Evolutionary conservation across 1,140 invertebrate species (phyloP).

Genomic region (Sycophaga agraensis): DNA sequence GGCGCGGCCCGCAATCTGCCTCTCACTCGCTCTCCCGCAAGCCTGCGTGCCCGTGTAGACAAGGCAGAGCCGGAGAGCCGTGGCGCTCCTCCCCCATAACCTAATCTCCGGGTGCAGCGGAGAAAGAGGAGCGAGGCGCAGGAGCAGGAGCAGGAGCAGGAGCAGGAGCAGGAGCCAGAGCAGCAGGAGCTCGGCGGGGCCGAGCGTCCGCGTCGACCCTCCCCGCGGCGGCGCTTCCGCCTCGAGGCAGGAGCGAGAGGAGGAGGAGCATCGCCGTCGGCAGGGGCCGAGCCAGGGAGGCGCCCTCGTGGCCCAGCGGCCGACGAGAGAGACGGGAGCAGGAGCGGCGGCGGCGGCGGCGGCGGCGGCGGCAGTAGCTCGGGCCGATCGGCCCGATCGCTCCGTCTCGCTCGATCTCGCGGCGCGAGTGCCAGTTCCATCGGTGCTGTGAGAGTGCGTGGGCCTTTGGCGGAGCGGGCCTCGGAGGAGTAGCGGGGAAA

Average conservation of each 20-base stretch:
- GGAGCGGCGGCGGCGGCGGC: neutral
- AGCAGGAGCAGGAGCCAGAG: neutral
- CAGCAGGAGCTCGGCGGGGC: too few species aligned
- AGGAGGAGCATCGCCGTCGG: neutral
- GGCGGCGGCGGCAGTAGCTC: neutral
- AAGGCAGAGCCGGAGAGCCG: too few species aligned
- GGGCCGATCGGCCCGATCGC: neutral
- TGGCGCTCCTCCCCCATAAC: neutral
- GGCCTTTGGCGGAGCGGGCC: too few species aligned
- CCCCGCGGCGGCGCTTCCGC: too few species aligned
- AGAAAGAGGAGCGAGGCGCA: neutral
- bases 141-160: neutral
- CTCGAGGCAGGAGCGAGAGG: too few species aligned
- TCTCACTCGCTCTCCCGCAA: too few species aligned
- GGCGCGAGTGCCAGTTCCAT: constrained; percentile 1
- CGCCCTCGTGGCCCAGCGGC: neutral
- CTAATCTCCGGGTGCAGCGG: neutral
- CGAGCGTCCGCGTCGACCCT: too few species aligned
- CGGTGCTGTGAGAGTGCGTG: neutral
- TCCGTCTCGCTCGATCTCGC: constrained; percentile 6
- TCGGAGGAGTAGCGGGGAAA: too few species aligned
- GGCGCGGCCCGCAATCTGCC: neutral
- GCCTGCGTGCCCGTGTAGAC: too few species aligned
- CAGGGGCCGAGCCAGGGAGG: neutral
- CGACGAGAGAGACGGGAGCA: neutral